These are phyloP conservation scores for Phylloscopus trochilus DNA, from an alignment of 2,113 vertebrate genomes.

Conservation along the genomic window DNA sequence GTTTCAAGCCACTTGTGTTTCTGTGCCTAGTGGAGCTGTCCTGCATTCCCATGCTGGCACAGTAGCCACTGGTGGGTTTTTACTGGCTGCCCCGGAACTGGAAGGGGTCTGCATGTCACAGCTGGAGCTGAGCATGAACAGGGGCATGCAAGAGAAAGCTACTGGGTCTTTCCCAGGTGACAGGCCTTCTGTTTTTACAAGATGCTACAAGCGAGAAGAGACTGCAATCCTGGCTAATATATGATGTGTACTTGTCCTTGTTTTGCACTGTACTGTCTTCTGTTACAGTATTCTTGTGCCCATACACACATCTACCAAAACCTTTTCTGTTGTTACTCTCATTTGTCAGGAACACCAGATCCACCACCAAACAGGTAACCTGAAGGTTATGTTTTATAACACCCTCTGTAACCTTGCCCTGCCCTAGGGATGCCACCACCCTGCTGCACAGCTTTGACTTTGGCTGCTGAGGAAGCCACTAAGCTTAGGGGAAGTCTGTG, in stretches of 20 bases:
- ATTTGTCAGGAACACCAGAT: neutral
- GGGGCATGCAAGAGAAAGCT: neutral
- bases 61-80: neutral
- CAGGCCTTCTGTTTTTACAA: neutral
- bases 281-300: neutral
- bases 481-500: neutral
- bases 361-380: neutral
- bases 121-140: neutral
- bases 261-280: neutral
- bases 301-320: neutral
- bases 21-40: neutral
- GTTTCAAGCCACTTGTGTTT: neutral
- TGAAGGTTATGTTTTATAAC: neutral
- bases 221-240: neutral
- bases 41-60: neutral
- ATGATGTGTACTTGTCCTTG: neutral
- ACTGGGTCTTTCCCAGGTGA: neutral
- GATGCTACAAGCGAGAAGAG: neutral
- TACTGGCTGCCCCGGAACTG: neutral
- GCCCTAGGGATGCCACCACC: neutral
- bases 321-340: neutral
- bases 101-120: neutral
- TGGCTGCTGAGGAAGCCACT: neutral
- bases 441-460: neutral
- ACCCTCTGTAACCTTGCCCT: neutral